Base-by-base conservation (phyloP, 2,888 invertebrate genomes). In the Cheilosia vulpina region DNA sequence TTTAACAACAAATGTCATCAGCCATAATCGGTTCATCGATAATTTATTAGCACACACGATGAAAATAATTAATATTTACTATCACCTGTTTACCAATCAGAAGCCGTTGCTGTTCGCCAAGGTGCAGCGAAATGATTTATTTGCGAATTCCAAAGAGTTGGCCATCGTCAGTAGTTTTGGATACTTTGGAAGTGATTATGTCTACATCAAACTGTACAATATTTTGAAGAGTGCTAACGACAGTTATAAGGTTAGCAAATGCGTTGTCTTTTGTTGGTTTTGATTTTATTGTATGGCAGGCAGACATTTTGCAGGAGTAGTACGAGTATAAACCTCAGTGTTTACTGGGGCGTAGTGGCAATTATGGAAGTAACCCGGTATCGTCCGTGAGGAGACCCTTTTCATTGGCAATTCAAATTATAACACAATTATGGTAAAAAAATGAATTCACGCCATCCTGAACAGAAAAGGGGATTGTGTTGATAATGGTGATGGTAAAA, bases 161-260 rank as follows among this genome's bases (percentile, higher is more conserved):
- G 88, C 89, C 55, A 72, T 89, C 63, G 87, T 89, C 60, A 91
- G 89, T 84, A 89, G 89, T 82, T 69, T 93, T 60, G 96, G 96
- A 1, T 94, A 94, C 89, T 96, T 96, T 92, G 94, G 93, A 68
- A 94, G 93, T 83, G 94, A 95, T 81, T 95, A 96, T 0, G 96
- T 97, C 90, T 98, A 98, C 91, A 94, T 97, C 93, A 96, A 96
- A 92, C 93, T 98, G 80, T 96, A 96, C 91, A 97, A 97, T 77
- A 94, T 95, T 68, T 91, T 98, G 73, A 96, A 95, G 90, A 95
- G 96, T 87, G 96, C 97, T 4, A 96, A 97, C 92, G 95, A 95
- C 34, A 98, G 97, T 93, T 97, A 97, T 92, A 97, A 97, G 94
- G 97, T 96, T 91, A 90, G 90, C 88, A 38, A 38, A 38, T 38